Evolutionary conservation across 2,888 invertebrate genomes (phyloP), one percentile per base, ranked within the genome.

Genomic region (Sclerodermus sp.): DNA sequence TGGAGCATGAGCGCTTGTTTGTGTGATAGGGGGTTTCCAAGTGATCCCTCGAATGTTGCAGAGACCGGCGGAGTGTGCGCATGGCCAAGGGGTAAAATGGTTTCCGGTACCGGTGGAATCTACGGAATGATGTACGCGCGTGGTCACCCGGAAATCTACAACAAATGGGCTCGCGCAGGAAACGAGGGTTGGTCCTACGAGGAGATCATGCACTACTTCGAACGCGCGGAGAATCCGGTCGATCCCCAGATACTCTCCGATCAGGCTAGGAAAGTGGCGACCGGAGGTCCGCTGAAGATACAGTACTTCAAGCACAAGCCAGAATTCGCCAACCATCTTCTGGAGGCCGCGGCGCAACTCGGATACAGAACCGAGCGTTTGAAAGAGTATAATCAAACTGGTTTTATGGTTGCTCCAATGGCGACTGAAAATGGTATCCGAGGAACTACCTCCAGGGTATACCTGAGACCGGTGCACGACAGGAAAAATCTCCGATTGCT

Each of bases 41-140:
- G 23, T 23, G 23, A n/a, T n/a, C n/a, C n/a, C n/a, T 23, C 3
- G 8, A 23, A 5, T 23, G 3, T 3, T 23, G 8, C 62, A 67
- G 71, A 66, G 50, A 68, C 52, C 2, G 66, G 60, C 1, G 80
- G 80, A 1, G 52, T 66, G 1, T 81, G 82, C 58, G 66, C 66
- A 9, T 81, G 81, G 81, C 82, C 82, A 0, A 74, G 85, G 14
- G 81, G 81, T 0, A 80, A 78, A 55, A 80, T 83, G 70, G 73
- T 87, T 31, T 85, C 87, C 9, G 87, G 87, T 3, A 83, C 83
- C 0, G 82, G 83, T 16, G 82, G 83, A 1, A 78, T 86, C 39
- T 85, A 86, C 67, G 86, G 83, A 1, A 86, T 86, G 82, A 79
- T 87, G 62, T 86, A 85, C 67, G 78, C 83, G 0, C 79, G 84